Percentiles rank a stretch among this genome's conserved stretches.
Conservation (phyloP, 2,113 vertebrate species). For the Passer montanus region DNA sequence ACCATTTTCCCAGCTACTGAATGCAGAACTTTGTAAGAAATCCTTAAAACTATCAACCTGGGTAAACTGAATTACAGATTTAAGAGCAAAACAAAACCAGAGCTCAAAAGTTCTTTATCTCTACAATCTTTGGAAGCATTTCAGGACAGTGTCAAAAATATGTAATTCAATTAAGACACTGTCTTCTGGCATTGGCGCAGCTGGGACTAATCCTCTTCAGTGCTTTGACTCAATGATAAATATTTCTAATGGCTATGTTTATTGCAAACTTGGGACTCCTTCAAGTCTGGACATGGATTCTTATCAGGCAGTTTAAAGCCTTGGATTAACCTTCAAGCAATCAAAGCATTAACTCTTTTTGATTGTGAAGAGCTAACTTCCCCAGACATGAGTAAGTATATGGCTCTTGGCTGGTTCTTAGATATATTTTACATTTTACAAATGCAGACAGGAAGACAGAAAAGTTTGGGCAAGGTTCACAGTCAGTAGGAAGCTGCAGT, state of each 20-base stretch:
- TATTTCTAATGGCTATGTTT: not conserved
- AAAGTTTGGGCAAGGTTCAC: not conserved
- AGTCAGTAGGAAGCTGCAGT: not conserved
- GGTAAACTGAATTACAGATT: not conserved
- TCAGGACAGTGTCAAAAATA: not conserved
- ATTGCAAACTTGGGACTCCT: not conserved
- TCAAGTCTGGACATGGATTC: not conserved
- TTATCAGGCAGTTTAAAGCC: not conserved
- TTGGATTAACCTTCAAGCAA: not conserved
- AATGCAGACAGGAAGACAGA: not conserved
- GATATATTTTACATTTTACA: not conserved
- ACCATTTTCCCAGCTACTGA: not conserved
- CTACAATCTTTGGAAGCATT: not conserved
- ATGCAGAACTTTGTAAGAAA: not conserved
- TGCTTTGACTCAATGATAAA: not conserved
- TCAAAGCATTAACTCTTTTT: not conserved
- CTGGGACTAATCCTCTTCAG: not conserved
- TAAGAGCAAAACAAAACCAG: not conserved
- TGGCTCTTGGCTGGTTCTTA: not conserved
- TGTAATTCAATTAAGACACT: not conserved
- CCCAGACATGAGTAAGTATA: not conserved
- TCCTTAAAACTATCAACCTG: not conserved
- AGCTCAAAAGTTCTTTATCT: not conserved
- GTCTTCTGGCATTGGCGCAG: not conserved
- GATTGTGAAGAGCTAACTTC: not conserved